phyloP scores from a whole-genome alignment of 1,140 invertebrate species.

The Pseudomyrmex sp. region DNA sequence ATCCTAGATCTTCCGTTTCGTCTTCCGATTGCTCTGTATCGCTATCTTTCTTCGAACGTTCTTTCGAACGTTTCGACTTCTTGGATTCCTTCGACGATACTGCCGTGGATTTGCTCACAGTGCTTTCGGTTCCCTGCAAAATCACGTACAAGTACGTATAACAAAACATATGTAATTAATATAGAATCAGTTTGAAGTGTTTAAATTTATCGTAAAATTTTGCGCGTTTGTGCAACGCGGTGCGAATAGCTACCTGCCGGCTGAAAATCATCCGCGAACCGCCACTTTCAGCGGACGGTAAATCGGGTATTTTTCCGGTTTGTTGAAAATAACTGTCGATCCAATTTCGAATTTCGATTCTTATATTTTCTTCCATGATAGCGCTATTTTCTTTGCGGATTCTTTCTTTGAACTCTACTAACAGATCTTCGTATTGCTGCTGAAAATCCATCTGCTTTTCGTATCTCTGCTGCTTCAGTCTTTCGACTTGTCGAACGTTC shows the following conservation, averaged over 20 bases:
- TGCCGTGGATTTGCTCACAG: conserved; percentile 91
- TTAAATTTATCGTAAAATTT: neutral
- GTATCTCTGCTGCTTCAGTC: conserved; percentile 87
- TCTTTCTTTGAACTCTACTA: conserved; percentile 86
- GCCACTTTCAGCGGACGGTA: conserved; percentile 95
- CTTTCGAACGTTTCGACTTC: conserved; percentile 87
- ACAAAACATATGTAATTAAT: conserved; percentile 13
- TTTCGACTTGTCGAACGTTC: conserved; percentile 78
- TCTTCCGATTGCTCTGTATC: conserved; percentile 87
- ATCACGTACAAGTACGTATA: too few species aligned
- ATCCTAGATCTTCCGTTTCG: conserved; percentile 86
- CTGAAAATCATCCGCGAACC: conserved; percentile 94
- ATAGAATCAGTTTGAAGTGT: neutral
- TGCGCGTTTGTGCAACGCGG: neutral
- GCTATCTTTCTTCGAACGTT: conserved; percentile 79
- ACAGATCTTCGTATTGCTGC: conserved; percentile 87
- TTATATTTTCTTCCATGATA: conserved; percentile 92
- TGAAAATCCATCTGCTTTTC: conserved; percentile 87
- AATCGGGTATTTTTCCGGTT: conserved; percentile 95
- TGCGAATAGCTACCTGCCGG: conserved; percentile 86
- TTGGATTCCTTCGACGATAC: conserved; percentile 92
- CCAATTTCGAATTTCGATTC: conserved; percentile 94
- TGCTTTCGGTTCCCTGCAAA: conserved; percentile 89
- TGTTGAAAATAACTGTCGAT: conserved; percentile 91
- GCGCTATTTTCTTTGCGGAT: conserved; percentile 88